Conservation (phyloP, 2,797 vertebrate genomes). For the Pseudochromis fuscus region DNA sequence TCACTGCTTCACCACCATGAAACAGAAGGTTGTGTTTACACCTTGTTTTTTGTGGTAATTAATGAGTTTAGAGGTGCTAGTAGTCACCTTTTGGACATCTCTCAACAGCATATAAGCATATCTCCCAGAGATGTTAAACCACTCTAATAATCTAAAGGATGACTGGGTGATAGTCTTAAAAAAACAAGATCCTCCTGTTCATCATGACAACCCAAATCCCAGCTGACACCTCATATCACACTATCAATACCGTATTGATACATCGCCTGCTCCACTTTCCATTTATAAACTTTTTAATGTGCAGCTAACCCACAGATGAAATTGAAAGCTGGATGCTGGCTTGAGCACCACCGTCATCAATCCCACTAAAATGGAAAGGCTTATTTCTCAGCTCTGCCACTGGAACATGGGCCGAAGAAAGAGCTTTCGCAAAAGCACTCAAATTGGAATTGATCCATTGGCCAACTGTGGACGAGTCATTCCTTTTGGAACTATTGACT, state of each 20-base stretch:
- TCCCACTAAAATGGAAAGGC: constrained; percentile 67
- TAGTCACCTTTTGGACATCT: neutral
- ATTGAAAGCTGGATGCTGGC: constrained; percentile 55
- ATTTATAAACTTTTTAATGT: constrained; percentile 44
- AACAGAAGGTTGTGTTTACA: no score
- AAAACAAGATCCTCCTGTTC: constrained; percentile 11
- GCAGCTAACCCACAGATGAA: constrained; percentile 48
- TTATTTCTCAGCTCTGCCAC: constrained; percentile 72
- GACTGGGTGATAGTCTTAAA: constrained; percentile 3
- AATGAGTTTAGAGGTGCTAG: neutral
- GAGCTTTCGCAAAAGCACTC: constrained; percentile 72
- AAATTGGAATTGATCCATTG: constrained; percentile 75
- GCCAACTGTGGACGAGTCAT: constrained; percentile 57
- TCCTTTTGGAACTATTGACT: constrained; percentile 76
- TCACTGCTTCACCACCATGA: no score
- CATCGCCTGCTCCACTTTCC: constrained; percentile 18
- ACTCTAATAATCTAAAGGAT: constrained; percentile 1
- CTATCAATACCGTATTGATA: constrained; percentile 42
- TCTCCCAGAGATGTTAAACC: constrained; percentile 12
- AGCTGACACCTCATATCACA: constrained; percentile 34
- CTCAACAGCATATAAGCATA: neutral
- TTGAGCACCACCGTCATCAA: constrained; percentile 52
- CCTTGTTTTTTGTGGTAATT: neutral
- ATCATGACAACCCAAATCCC: constrained; percentile 33
- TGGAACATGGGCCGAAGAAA: constrained; percentile 64